phyloP scores from a whole-genome alignment of 2,113 vertebrate genomes.

The Scortum barcoo region DNA sequence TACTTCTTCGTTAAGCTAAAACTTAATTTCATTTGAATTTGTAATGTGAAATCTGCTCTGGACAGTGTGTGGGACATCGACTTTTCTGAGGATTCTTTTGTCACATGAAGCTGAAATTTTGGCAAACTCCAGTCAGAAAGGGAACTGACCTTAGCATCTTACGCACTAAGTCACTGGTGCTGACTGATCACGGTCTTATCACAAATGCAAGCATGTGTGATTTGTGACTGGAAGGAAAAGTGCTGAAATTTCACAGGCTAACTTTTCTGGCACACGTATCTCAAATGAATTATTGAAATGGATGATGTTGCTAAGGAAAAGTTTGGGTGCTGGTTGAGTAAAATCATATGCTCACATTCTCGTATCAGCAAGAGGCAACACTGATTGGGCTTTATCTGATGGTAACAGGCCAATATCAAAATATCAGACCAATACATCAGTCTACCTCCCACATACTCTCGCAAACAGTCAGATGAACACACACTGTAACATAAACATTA shows the following conservation, averaged over 20 bases:
- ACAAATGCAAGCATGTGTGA: neutral
- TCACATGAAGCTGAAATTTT: neutral
- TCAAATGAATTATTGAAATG: neutral
- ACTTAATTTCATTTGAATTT: neutral
- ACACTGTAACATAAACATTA: conserved; percentile 18
- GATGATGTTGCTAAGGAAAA: neutral
- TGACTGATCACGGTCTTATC: neutral
- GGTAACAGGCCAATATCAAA: conserved; percentile 3
- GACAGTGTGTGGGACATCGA: neutral
- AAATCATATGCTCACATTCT: conserved; percentile 13
- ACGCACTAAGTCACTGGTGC: neutral
- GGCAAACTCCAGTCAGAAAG: neutral
- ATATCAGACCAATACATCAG: conserved; percentile 13
- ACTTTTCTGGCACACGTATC: neutral
- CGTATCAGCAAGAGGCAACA: neutral
- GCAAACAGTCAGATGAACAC: conserved; percentile 19
- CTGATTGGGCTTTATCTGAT: conserved; percentile 11
- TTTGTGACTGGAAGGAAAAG: conserved; percentile 1
- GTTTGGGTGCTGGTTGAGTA: neutral
- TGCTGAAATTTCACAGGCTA: neutral
- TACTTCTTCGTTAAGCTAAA: neutral
- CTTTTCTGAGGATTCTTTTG: neutral
- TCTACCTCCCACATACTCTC: conserved; percentile 12
- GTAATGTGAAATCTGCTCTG: neutral
- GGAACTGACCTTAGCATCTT: neutral